Percentiles rank a stretch among this genome's conserved stretches.
Evolutionary conservation across 2,113 vertebrate genomes (phyloP).

Genomic region (Paratilapia polleni): DNA sequence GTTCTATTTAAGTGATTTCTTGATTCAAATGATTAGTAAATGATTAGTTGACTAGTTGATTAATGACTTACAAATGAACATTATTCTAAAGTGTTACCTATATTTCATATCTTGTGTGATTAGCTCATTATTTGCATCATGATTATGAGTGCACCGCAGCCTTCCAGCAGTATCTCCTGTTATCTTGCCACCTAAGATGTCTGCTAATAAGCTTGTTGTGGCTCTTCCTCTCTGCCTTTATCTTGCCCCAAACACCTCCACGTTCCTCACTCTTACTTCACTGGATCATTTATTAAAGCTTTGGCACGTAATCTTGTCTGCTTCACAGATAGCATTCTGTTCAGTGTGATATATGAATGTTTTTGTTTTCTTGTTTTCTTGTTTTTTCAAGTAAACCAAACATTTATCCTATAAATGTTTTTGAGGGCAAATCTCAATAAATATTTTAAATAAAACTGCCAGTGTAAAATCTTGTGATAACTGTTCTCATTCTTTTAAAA

Average conservation of each 20-base stretch:
- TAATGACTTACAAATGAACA: too few relatives aligned
- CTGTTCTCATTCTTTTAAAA: neutral
- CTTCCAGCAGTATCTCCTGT: slow-evolving; percentile 21
- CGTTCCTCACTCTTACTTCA: slow-evolving; percentile 14
- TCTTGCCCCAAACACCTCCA: slow-evolving; percentile 23
- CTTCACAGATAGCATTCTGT: neutral
- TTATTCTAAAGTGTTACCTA: neutral
- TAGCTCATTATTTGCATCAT: slow-evolving; percentile 25
- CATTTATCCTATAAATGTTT: too few relatives aligned
- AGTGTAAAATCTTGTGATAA: neutral
- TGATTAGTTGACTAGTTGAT: too few relatives aligned
- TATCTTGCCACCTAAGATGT: slow-evolving; percentile 25
- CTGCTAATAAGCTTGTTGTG: slow-evolving; percentile 41
- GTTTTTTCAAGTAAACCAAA: too few relatives aligned
- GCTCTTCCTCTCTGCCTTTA: slow-evolving; percentile 33
- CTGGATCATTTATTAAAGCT: neutral
- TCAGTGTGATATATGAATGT: too few relatives aligned
- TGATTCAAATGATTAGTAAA: too few relatives aligned
- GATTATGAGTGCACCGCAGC: slow-evolving; percentile 8
- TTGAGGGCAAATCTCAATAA: too few relatives aligned
- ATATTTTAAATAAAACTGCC: too few relatives aligned
- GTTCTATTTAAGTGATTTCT: too few relatives aligned
- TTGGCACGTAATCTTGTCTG: neutral
- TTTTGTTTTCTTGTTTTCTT: too few relatives aligned
- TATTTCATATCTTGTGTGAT: slow-evolving; percentile 20